These are phyloP conservation scores for Ammodytes marinus DNA, from an alignment of 2,113 vertebrate species.

Conservation along the genomic window DNA sequence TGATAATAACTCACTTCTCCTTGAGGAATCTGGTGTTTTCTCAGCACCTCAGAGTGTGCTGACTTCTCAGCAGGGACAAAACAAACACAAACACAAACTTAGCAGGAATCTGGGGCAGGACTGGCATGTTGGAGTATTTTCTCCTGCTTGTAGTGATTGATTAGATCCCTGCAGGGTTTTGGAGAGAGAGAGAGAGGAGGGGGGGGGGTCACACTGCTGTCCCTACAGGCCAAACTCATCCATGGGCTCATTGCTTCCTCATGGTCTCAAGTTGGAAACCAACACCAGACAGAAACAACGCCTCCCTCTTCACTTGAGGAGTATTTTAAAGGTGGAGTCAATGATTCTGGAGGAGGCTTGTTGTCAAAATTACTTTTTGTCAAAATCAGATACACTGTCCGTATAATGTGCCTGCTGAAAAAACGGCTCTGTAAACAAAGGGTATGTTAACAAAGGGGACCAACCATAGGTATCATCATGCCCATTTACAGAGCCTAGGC, in stretches of 20 bases:
- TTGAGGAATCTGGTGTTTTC: constrained; percentile 10
- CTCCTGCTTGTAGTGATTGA: constrained; percentile 67
- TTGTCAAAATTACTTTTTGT: too few relatives aligned
- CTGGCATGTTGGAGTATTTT: constrained; percentile 44
- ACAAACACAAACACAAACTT: constrained; percentile 60
- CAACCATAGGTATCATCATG: too few relatives aligned
- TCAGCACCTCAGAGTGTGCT: background rate
- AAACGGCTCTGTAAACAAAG: too few relatives aligned
- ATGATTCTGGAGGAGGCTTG: too few relatives aligned
- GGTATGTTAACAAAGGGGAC: too few relatives aligned
- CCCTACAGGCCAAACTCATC: constrained; percentile 58
- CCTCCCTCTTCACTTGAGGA: constrained; percentile 21
- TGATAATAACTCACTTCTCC: constrained; percentile 31
- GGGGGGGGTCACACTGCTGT: constrained; percentile 21
- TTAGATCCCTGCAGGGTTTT: constrained; percentile 67
- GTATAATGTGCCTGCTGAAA: too few relatives aligned
- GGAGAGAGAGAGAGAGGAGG: constrained; percentile 15
- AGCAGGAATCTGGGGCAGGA: constrained; percentile 56
- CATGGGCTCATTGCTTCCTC: constrained; percentile 75
- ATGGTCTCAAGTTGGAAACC: constrained; percentile 46
- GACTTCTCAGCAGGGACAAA: constrained; percentile 37
- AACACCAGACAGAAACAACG: constrained; percentile 37
- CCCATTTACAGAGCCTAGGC: too few relatives aligned
- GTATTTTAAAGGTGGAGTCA: background rate
- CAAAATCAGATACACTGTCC: too few relatives aligned